phyloP scores from a whole-genome alignment of 2,113 vertebrate genomes.

The Kryptolebias marmoratus region DNA sequence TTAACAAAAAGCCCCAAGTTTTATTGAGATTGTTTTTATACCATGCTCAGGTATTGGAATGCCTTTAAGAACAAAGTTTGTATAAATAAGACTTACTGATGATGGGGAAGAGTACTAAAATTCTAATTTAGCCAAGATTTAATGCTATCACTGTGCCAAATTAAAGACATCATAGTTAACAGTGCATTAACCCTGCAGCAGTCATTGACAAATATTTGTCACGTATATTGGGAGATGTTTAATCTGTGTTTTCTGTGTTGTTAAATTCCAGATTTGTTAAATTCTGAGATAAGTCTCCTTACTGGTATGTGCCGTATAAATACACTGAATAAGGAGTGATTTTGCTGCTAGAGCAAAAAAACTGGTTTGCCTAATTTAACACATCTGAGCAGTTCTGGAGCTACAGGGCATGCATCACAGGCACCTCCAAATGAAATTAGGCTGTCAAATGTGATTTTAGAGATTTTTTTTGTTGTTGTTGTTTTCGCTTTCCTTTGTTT shows the following conservation, averaged over 20 bases:
- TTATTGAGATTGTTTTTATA: no score
- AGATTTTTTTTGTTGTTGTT: slow-evolving; percentile 29
- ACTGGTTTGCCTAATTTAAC: slow-evolving; percentile 58
- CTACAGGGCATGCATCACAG: slow-evolving; percentile 57
- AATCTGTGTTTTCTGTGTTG: background rate
- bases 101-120: background rate
- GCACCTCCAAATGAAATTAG: slow-evolving; percentile 65
- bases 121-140: background rate
- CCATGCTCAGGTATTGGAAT: no score
- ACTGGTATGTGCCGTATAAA: background rate
- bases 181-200: background rate
- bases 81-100: no score
- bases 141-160: no score
- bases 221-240: background rate
- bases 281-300: slow-evolving; percentile 13
- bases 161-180: background rate
- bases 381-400: slow-evolving; percentile 47
- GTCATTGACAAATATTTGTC: background rate
- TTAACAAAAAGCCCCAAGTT: no score
- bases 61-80: no score
- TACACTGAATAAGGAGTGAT: slow-evolving; percentile 8
- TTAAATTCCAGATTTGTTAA: slow-evolving; percentile 3
- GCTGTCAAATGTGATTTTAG: slow-evolving; percentile 59
- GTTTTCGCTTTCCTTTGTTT: background rate
- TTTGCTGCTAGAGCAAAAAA: slow-evolving; percentile 42